Evolutionary conservation across 2,888 invertebrate genomes (phyloP).

Genomic region (Thymelicus lineola): DNA sequence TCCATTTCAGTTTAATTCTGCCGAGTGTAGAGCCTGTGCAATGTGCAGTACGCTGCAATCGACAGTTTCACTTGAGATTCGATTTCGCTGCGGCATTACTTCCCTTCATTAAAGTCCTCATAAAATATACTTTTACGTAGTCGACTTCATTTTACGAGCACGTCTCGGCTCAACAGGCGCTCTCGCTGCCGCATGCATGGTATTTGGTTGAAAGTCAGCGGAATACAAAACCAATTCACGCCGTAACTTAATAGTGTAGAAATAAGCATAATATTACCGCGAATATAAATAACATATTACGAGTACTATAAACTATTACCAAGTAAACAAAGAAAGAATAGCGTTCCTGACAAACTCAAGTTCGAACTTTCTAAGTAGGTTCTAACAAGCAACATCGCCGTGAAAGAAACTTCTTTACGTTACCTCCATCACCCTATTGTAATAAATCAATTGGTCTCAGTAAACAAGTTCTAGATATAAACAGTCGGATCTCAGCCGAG

Average conservation of each 20-base stretch:
- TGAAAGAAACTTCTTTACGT: background rate
- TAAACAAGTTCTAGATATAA: slow-evolving; percentile 12
- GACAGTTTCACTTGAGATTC: slow-evolving; percentile 12
- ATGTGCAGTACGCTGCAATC: background rate
- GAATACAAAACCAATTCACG: too few species aligned
- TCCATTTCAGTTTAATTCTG: background rate
- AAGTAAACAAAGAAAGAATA: background rate
- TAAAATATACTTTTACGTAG: slow-evolving; percentile 59
- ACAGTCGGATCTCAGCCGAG: background rate
- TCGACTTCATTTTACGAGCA: slow-evolving; percentile 52
- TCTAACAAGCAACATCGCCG: background rate
- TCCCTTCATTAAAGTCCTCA: slow-evolving; percentile 52
- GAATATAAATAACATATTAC: too few species aligned
- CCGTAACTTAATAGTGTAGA: too few species aligned
- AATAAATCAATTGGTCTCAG: slow-evolving; percentile 15
- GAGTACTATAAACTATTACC: too few species aligned
- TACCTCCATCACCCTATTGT: slow-evolving; percentile 15
- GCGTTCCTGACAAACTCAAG: background rate
- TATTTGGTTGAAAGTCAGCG: too few species aligned
- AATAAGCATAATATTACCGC: background rate
- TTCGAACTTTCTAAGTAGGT: background rate
- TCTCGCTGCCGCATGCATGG: too few species aligned
- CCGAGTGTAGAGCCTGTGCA: background rate
- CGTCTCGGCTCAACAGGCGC: slow-evolving; percentile 51
- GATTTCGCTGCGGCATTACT: slow-evolving; percentile 31